These are phyloP conservation scores for Drosophila lini DNA, from an alignment of 1,140 invertebrate species.

Conservation along the genomic window DNA sequence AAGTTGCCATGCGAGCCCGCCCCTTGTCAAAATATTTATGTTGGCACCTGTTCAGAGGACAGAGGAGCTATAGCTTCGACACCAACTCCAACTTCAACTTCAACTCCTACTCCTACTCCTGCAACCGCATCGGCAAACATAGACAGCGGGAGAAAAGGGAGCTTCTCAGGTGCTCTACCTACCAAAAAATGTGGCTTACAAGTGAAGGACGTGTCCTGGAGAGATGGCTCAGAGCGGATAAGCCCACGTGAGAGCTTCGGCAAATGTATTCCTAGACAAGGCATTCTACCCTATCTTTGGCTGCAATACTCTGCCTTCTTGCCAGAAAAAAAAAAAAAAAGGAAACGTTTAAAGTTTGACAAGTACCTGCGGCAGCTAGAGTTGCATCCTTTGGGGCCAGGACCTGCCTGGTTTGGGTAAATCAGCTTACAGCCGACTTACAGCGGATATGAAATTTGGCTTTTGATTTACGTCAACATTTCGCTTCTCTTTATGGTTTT, in stretches of 20 bases:
- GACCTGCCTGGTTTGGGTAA: constrained; percentile 40
- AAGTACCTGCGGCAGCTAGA: constrained; percentile 35
- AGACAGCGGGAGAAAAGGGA: not conserved
- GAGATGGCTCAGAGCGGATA: not conserved
- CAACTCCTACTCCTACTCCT: not conserved
- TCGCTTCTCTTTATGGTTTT: constrained; percentile 2
- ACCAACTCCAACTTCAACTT: constrained; percentile 4
- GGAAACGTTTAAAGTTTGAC: constrained; percentile 58
- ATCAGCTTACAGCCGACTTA: constrained; percentile 82
- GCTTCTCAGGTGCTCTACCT: constrained; percentile 33
- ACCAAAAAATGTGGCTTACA: constrained; percentile 20
- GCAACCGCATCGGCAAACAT: constrained; percentile 1
- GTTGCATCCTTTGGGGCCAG: constrained; percentile 6
- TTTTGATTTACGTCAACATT: constrained; percentile 82
- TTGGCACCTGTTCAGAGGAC: constrained; percentile 63
- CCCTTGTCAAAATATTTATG: constrained; percentile 77
- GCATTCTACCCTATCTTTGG: not conserved
- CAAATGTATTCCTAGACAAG: constrained; percentile 1
- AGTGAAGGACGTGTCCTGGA: not conserved
- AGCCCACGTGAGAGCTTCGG: not conserved
- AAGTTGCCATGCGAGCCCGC: constrained; percentile 42
- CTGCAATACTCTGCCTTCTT: not conserved
- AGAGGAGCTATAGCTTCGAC: not conserved
- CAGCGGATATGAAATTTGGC: constrained; percentile 82
- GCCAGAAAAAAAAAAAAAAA: not conserved